Base-by-base conservation (phyloP, 2,888 invertebrate genomes). In the Perithous albicinctus region DNA sequence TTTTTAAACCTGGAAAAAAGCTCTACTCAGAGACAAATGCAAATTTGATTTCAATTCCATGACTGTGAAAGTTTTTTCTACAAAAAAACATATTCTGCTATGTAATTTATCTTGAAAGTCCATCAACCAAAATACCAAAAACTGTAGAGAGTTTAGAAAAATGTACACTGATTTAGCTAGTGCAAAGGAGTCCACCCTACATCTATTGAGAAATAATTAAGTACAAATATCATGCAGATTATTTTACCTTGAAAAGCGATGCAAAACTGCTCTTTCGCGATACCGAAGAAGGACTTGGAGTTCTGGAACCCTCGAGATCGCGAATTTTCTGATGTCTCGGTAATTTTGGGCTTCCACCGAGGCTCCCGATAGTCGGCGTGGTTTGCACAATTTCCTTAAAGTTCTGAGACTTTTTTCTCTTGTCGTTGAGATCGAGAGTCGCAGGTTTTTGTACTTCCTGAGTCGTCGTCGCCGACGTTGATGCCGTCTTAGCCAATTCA, bases 241-340 rank as follows among this genome's bases (percentile, higher is more conserved):
- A 0, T 4, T 29, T 95, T 84, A 96, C 95, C 91, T 96, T 95
- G 89, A 97, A 97, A 54, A 97, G 92, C 2, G 97, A 97, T 78
- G 96, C 96, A 89, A 97, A 97, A 38, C 97, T 97, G 87, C 96
- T 97, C 91, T 97, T 96, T 46, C 97, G 94, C 0, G 97, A 97
- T 0, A 93, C 93, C 0, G 95, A 94, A 0, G 94, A 94, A 0
- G 97, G 97, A 0, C 97, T 97, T 0, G 97, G 97, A 8, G 94
- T 94, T 78, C 93, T 88, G 2, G 93, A 93, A 38, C 93, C 91
- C 87, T 93, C 90, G 83, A 90, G 85, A 78, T 93, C 89, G 72
- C 92, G 89, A 63, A 93, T 85, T 86, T 93, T 90, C 84, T 93
- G 91, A 88, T 93, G 92, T 82, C 92, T 91, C 12, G 91, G 89